Conservation (phyloP, 2,113 vertebrate species). For the Neolamprologus toae region DNA sequence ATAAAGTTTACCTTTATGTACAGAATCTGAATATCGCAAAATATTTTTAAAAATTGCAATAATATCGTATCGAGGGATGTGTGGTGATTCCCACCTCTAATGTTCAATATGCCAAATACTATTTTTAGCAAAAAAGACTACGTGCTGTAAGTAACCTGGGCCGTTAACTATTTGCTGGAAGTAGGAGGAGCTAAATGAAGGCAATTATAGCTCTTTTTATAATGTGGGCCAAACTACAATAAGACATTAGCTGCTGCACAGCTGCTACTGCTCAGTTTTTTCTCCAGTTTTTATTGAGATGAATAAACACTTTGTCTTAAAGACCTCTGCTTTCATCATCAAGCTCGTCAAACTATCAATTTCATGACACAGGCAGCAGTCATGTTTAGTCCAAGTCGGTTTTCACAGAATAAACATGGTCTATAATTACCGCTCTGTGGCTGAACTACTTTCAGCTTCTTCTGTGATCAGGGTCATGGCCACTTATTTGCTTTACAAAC, state of each 20-base stretch:
- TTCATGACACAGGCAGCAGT: neutral
- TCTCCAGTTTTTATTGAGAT: neutral
- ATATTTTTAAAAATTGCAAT: rapidly evolving
- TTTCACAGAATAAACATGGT: neutral
- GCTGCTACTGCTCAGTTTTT: neutral
- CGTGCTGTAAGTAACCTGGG: neutral
- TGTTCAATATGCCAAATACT: neutral
- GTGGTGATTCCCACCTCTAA: no score
- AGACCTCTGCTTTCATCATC: neutral
- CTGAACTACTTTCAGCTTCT: neutral
- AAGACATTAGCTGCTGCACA: neutral
- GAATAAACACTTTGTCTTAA: neutral
- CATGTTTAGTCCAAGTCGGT: neutral
- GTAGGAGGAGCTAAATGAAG: neutral
- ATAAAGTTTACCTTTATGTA: no score
- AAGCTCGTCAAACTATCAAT: neutral
- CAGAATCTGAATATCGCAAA: no score
- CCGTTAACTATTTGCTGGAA: neutral
- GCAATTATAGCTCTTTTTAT: neutral
- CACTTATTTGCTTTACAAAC: neutral
- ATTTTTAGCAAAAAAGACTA: neutral
- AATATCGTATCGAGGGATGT: no score
- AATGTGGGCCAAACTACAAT: neutral
- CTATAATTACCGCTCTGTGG: neutral
- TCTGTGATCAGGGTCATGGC: neutral